Evolutionary conservation across 2,113 vertebrate genomes (phyloP).

Genomic region (Acrocephalus arundinaceus): DNA sequence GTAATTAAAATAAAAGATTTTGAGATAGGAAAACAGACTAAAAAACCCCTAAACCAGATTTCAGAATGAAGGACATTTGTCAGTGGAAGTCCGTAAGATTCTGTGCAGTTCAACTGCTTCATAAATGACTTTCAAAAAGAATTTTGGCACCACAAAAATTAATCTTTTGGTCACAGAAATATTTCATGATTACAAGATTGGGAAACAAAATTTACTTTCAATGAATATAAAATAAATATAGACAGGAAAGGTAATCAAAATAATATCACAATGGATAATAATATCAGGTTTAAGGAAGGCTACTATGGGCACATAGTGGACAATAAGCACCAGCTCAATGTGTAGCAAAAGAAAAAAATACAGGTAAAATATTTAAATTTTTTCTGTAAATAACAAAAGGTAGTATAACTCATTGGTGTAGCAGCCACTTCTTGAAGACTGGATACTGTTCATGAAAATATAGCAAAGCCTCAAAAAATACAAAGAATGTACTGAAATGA

Average conservation of each 20-base stretch:
- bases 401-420: background rate
- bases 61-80: background rate
- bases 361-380: background rate
- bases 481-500: background rate
- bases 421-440: background rate
- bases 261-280: background rate
- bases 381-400: background rate
- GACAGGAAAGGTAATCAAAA: background rate
- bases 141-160: background rate
- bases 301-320: background rate
- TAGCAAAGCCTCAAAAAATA: background rate
- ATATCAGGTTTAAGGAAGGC: background rate
- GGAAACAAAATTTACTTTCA: background rate
- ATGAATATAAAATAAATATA: background rate
- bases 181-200: background rate
- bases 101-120: background rate
- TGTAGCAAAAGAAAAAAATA: background rate
- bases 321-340: background rate
- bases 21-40: background rate
- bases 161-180: background rate
- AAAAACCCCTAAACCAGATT: background rate
- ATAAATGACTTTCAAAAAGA: background rate
- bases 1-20: background rate
- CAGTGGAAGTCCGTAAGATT: background rate
- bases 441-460: background rate